phyloP scores from a whole-genome alignment of 2,113 vertebrate species.

The Psephotus haematonotus region DNA sequence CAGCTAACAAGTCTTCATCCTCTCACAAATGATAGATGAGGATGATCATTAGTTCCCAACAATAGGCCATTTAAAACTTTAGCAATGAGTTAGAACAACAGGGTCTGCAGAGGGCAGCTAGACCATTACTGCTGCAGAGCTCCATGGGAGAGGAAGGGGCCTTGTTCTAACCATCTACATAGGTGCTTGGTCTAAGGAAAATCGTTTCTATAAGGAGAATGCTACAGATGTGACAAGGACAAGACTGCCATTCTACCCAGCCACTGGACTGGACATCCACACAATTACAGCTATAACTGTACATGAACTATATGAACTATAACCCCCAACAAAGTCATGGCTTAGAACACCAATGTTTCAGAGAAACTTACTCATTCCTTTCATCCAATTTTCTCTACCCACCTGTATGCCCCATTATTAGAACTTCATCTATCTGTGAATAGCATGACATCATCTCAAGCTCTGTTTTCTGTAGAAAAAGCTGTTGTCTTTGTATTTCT shows the following conservation, averaged over 20 bases:
- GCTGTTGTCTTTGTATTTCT: not conserved
- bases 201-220: not conserved
- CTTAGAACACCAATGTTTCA: not conserved
- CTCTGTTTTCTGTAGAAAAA: not conserved
- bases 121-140: not conserved
- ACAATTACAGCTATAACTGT: not conserved
- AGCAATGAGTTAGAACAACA: not conserved
- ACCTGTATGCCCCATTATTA: not conserved
- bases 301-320: not conserved
- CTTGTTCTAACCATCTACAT: not conserved
- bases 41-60: not conserved
- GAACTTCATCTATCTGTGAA: not conserved
- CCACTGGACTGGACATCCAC: not conserved
- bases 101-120: not conserved
- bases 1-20: not conserved
- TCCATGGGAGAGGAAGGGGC: not conserved
- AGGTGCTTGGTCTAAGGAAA: not conserved
- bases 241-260: not conserved
- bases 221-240: not conserved
- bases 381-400: not conserved
- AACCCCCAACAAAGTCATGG: not conserved
- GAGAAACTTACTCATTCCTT: not conserved
- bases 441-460: not conserved
- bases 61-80: not conserved
- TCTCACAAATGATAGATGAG: not conserved